A percentile compares a stretch with the other conserved stretches of the same genome.
Evolutionary conservation across 2,888 invertebrate genomes (phyloP).

Genomic region (Achlya flavicornis): DNA sequence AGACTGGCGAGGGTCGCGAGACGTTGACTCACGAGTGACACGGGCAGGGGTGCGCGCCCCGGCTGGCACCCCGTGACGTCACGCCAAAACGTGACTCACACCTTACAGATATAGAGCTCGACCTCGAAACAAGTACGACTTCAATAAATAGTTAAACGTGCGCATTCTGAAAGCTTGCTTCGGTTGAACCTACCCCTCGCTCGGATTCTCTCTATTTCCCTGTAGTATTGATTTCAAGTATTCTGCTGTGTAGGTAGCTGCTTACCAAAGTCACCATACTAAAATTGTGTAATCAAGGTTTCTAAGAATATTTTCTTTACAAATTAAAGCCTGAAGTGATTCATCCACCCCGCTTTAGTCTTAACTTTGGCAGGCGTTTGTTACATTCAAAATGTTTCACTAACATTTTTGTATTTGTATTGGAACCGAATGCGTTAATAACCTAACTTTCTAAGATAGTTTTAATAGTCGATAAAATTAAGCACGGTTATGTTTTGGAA

Average conservation of each 20-base stretch:
- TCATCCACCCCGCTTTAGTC: no score
- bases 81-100: constrained; percentile 61
- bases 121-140: constrained; percentile 43
- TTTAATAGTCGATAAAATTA: no score
- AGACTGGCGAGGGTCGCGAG: constrained; percentile 42
- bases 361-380: no score
- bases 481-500: no score
- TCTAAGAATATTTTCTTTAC: no score
- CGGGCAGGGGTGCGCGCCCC: constrained; percentile 58
- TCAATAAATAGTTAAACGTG: constrained; percentile 17
- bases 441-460: no score
- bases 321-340: no score
- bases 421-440: no score
- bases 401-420: no score
- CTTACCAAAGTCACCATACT: neutral
- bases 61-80: constrained; percentile 67
- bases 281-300: no score
- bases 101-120: constrained; percentile 50
- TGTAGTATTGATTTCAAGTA: neutral
- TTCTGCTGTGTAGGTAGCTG: neutral
- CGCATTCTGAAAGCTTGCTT: neutral
- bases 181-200: neutral
- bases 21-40: constrained; percentile 66
- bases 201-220: neutral
- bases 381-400: no score